Base-by-base conservation (phyloP, 1,140 invertebrate genomes). In the Tachypleus tridentatus region DNA sequence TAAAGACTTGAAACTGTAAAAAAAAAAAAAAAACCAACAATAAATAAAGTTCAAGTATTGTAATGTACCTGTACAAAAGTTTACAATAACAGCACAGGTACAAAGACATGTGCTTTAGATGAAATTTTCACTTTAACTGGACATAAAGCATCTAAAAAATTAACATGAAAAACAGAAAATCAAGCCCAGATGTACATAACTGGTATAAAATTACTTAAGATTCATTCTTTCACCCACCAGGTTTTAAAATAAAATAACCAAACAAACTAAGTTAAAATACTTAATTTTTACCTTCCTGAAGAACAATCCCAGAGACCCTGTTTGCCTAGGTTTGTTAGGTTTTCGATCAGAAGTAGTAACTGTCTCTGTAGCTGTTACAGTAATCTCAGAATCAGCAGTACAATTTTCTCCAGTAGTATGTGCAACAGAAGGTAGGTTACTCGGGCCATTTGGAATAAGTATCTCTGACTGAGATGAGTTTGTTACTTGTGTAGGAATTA, bases 231-330 rank as follows among this genome's bases (percentile, higher is more conserved):
- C 29, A 29, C 29, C 29, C 29, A 29, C 29, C 0, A 29, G 29
- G 29, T 29, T 29, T 29, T 29, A 29, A 29, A 29, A 29, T 29
- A 29, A 29, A 29, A 29, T 29, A 29, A 29, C 29, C 29, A 29
- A 29, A 29, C 29, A 29, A 29, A 29, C 29, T 29, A 51, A 51
- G 8, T n/a, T 7, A 29, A 5, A 8, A 64, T 52, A n/a, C 5
- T 5, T 59, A 64, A 64, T 65, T 47, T 60, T 74, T 78, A 85
- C 84, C 79, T 90, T 91, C 76, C 87, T 80, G 71, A 89, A 88
- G 72, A 90, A 88, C 0, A 90, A 76, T 49, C 83, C 84, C 9
- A 88, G 76, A 3, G 87, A 87, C 6, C 84, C 84, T 5, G 80
- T 82, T 72, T 82, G 75, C 68, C 79, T 80, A 4, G 82, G 80